Base-by-base conservation (phyloP, 1,140 invertebrate species). In the Eufriesea mexicana region DNA sequence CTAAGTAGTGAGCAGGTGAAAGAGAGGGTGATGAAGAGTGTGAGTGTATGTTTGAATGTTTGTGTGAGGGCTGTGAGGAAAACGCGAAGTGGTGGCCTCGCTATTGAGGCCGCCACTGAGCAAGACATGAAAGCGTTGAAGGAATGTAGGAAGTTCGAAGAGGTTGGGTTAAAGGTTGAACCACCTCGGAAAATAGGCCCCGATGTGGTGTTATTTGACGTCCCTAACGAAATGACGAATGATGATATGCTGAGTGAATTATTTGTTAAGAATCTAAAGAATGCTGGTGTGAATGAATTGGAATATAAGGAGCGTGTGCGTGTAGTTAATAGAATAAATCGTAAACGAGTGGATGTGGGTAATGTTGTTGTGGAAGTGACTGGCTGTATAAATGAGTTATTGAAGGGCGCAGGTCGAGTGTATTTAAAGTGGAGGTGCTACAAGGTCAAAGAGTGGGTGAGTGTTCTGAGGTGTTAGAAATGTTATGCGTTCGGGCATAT, bases 181-280 rank as follows among this genome's bases (percentile, higher is more conserved):
- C n/a, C n/a, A n/a, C n/a, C n/a, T n/a, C n/a, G n/a, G n/a, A n/a
- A n/a, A n/a, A n/a, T n/a, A 10, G 80, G 62, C 10, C 82, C 85
- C 2, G 84, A 74, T 23, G 57, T 86, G 0, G 75, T 84, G 0
- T 35, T 86, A 0, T 84, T 76, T 68, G 85, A 86, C 67, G 78
- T 84, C 0, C 28, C 72, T 10, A 80, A 62, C 16, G 82, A 80
- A 1, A 12, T 86, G n/a, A 67, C 45, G 28, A 68, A 67, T 66
- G 80, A 74, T 8, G 28, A 67, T 5, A 28, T 82, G 10, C 7
- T 82, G 35, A 49, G 47, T 35, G 80, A 82, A 18, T 51, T 82
- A 28, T 82, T 67, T 67, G 61, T n/a, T 16, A 76, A 71, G 62
- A 76, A 76, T 76, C 16, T 59, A 25, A 67, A 12, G 74, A 55